Conservation (phyloP, 2,888 invertebrate genomes). For the Orthosia gothica region DNA sequence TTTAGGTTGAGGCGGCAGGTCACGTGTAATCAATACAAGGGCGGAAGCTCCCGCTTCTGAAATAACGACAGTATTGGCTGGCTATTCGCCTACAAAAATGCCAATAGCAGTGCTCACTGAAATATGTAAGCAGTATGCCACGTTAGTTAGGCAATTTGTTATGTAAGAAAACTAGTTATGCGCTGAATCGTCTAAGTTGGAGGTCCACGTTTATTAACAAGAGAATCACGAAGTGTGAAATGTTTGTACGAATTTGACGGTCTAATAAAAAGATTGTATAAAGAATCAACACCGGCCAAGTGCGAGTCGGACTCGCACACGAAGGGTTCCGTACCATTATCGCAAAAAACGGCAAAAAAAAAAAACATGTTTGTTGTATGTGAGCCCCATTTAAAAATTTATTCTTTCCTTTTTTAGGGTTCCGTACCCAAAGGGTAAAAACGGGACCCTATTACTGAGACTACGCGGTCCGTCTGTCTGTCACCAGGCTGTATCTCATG, state of each 20-base stretch:
- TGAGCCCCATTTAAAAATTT: no score
- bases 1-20: constrained; percentile 58
- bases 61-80: constrained; percentile 25
- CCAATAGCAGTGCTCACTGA: constrained; percentile 26
- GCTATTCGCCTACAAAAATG: constrained; percentile 8
- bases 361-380: no score
- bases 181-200: constrained; percentile 8
- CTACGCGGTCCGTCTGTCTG: no score
- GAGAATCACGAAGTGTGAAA: constrained; percentile 3
- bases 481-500: no score
- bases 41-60: constrained; percentile 50
- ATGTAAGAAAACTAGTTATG: constrained; percentile 44
- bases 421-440: no score
- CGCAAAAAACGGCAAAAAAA: no score
- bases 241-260: neutral
- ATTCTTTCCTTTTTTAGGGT: no score
- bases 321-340: no score
- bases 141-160: constrained; percentile 32
- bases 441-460: no score
- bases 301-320: no score
- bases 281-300: no score
- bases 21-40: constrained; percentile 63
- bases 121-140: constrained; percentile 21
- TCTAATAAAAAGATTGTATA: neutral
- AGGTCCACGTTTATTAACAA: constrained; percentile 23